Base-by-base conservation (phyloP, 1,140 invertebrate species). In the Drosophila fuyamai region DNA sequence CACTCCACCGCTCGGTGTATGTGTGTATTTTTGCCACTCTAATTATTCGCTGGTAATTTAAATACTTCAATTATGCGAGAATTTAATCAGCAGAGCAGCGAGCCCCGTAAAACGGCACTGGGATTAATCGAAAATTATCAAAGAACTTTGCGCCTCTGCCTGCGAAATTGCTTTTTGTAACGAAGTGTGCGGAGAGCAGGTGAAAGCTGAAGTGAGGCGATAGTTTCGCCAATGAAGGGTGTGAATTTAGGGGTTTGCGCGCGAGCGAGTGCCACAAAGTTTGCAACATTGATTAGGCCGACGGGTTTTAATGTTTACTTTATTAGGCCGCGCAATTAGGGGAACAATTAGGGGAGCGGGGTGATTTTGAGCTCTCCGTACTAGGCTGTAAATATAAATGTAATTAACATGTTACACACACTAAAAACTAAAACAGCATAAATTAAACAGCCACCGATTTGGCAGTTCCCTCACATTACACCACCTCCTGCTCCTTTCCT, bases 301-400 rank as follows among this genome's bases (percentile, higher is more conserved):
- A 83, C 76, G 79, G 53, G 79, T 89, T 72, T 81, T 78, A 89
- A 84, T 88, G 77, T 89, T 89, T 84, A 88, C 84, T 89, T 84
- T 88, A 88, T 89, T 88, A 88, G 73, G 84, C 82, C 76, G 79
- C 76, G 80, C 79, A 89, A 88, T 88, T 88, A 88, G 73, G 76
- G 72, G 60, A 66, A 58, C 70, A 83, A 89, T 88, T 88, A 83
- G 67, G 76, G 72, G 51, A 56, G 63, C 44, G 60, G 63, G 71
- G 36, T 44, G 36, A 13, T 58, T 38, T 41, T 29, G 9, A 53
- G 58, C 36, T n/a, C 44, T 27, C 13, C 32, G 38, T 35, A 65
- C 66, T 55, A 60, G 59, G 63, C 79, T 59, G 79, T 77, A 79
- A 73, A 82, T 83, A 79, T 79, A 82, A 83, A 79, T 74, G 83